phyloP scores from a whole-genome alignment of 2,113 vertebrate genomes.

The Amphiprion percula region DNA sequence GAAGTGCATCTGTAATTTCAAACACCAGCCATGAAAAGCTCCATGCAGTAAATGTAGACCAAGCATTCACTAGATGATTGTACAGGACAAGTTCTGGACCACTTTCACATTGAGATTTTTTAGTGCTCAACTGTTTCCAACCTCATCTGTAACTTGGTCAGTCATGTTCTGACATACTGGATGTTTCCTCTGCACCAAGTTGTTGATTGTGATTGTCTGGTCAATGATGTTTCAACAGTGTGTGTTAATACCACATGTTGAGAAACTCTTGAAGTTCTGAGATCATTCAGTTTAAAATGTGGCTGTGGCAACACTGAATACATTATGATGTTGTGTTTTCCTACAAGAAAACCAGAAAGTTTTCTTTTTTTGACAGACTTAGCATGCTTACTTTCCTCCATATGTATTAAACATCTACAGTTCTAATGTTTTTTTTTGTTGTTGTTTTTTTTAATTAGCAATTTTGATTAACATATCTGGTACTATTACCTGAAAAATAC shows the following conservation, averaged over 20 bases:
- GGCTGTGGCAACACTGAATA: not conserved
- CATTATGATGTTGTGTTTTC: not conserved
- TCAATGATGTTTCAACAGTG: not conserved
- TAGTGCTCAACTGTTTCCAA: not conserved
- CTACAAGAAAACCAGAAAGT: not conserved
- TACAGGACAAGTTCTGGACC: not conserved
- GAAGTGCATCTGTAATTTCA: not conserved
- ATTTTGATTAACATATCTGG: not conserved
- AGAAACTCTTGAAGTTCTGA: not conserved
- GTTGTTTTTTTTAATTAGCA: not conserved
- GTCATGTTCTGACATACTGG: not conserved
- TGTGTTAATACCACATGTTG: not conserved
- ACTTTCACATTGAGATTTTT: not conserved
- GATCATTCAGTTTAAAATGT: not conserved
- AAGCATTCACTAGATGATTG: not conserved
- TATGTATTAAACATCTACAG: not conserved
- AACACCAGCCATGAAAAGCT: not conserved
- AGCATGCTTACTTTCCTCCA: not conserved
- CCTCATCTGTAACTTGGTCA: constrained; percentile 17
- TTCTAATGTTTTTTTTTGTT: not conserved
- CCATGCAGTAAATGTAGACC: not conserved
- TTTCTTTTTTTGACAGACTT: not conserved
- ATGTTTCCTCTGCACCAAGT: not conserved
- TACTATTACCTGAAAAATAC: no score
- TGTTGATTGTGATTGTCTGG: not conserved